phyloP scores from a whole-genome alignment of 2,797 vertebrate species.

The Acrossocheilus fasciatus region DNA sequence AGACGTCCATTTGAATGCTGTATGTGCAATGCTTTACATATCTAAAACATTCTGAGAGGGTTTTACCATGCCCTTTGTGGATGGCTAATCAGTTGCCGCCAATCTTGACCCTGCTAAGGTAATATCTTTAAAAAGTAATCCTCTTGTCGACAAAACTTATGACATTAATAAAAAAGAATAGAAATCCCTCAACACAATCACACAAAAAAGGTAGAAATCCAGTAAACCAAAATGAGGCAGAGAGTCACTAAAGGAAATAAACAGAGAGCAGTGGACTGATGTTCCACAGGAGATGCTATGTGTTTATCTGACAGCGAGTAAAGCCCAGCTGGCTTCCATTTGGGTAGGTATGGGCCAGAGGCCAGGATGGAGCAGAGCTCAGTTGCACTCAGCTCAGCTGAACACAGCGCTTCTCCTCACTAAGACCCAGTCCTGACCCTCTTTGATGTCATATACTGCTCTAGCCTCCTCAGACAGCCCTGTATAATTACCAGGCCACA shows the following conservation, averaged over 20 bases:
- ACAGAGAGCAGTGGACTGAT: slow-evolving; percentile 49
- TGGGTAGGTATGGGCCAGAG: slow-evolving; percentile 52
- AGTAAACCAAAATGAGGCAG: slow-evolving; percentile 53
- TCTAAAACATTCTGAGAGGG: neutral
- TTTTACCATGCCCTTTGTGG: neutral
- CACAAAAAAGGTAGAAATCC: slow-evolving; percentile 29
- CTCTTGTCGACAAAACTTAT: slow-evolving; percentile 18
- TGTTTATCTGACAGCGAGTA: slow-evolving; percentile 67
- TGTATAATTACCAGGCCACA: slow-evolving; percentile 64
- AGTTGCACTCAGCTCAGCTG: slow-evolving; percentile 36
- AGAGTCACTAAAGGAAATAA: slow-evolving; percentile 60
- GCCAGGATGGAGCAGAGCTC: slow-evolving; percentile 41
- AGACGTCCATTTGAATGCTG: neutral
- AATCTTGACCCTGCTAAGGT: neutral
- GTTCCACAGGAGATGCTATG: slow-evolving; percentile 57
- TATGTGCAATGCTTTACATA: neutral
- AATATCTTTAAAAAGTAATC: slow-evolving; percentile 6
- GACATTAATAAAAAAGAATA: neutral
- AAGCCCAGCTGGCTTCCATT: slow-evolving; percentile 68
- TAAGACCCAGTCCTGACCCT: slow-evolving; percentile 61
- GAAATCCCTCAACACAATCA: slow-evolving; percentile 1
- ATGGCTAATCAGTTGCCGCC: neutral
- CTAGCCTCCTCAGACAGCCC: slow-evolving; percentile 58
- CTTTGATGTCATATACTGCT: slow-evolving; percentile 63
- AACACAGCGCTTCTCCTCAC: slow-evolving; percentile 40